These are phyloP conservation scores for Charadrius vociferus DNA, from an alignment of 2,113 vertebrate genomes.

Conservation along the genomic window DNA sequence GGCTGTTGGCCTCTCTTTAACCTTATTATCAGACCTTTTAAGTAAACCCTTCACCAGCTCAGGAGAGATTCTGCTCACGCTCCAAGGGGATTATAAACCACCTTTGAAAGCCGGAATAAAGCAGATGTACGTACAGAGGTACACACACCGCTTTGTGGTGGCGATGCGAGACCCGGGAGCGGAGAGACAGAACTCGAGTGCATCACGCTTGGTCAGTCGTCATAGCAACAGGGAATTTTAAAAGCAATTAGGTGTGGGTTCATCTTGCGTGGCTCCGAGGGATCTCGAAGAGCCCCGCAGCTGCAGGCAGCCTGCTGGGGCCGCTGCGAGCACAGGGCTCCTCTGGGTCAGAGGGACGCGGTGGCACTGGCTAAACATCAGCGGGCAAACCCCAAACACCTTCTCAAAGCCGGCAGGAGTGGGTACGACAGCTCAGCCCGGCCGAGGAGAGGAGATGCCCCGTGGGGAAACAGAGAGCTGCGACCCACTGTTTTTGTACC, in stretches of 20 bases:
- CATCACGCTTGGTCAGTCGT: neutral
- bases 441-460: neutral
- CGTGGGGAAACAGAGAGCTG: neutral
- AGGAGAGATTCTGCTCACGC: neutral
- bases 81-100: neutral
- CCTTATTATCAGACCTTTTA: neutral
- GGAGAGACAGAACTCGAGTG: neutral
- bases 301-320: neutral
- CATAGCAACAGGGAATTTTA: neutral
- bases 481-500: rapidly evolving
- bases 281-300: neutral
- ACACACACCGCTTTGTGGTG: neutral
- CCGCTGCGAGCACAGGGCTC: neutral
- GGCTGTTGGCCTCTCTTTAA: neutral
- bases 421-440: neutral
- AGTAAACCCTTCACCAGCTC: neutral
- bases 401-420: neutral
- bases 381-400: rapidly evolving
- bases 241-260: neutral
- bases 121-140: rapidly evolving
- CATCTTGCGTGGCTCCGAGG: rapidly evolving
- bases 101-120: neutral
- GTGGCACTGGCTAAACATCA: neutral
- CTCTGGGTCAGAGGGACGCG: rapidly evolving
- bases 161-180: neutral